Base-by-base conservation (phyloP, 2,797 vertebrate genomes). In the Phoebastria nigripes region DNA sequence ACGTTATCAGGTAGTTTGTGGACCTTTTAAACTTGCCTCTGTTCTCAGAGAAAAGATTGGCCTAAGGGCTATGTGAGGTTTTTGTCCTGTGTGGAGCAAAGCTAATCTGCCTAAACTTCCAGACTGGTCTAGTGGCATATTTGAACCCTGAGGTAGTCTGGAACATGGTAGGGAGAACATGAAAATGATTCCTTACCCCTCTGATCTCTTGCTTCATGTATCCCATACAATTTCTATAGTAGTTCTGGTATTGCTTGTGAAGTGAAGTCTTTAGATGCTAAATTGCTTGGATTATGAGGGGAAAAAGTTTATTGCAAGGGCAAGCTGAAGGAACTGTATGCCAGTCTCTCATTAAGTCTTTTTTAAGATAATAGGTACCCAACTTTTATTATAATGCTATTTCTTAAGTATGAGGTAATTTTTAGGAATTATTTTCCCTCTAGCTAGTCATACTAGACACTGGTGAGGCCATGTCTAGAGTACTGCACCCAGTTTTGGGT, bases 161-260 rank as follows among this genome's bases (percentile, higher is more conserved):
- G 15, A 91, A 33, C 15, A 14, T 25, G 17, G 3, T 12, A 49
- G 7, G 9, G 41, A 82, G 22, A 93, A 77, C 4, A 44, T 10
- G 11, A 52, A 82, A 69, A 63, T 9, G 0, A 46, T 22, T 71
- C 5, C 9, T 65, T 70, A 51, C 5, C 9, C 7, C 10, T 71
- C 18, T 51, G 26, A 58, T 2, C 2, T 82, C 35, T 24, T 87
- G 8, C 17, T 15, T 62, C 20, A 10, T 0, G 0, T 42, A 33
- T 47, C 15, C 28, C 6, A n/a, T 47, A 25, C 11, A 72, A 20
- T 59, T 71, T 46, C 37, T 61, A 4, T 9, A 39, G 13, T 28
- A 76, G 33, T 65, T 81, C 7, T 86, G 31, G 4, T 35, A 31
- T n/a, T 65, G n/a, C 17, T 78, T 61, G 11, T 51, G 33, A 65